phyloP scores from a whole-genome alignment of 2,113 vertebrate species.

The Dissostichus mawsoni region DNA sequence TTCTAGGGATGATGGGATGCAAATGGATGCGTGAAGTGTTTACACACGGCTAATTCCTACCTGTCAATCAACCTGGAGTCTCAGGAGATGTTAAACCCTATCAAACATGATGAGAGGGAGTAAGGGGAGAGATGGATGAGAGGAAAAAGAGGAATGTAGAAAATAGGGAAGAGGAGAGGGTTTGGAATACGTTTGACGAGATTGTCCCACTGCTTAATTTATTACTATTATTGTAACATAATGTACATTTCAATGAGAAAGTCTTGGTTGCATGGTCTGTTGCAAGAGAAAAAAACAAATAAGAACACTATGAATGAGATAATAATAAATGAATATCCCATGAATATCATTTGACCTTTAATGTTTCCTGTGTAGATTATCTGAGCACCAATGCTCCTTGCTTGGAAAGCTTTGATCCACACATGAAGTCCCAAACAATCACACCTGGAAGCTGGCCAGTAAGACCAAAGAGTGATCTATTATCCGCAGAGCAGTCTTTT shows the following conservation, averaged over 20 bases:
- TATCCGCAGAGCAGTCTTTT: neutral
- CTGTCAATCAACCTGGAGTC: slow-evolving; percentile 75
- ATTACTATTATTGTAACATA: neutral
- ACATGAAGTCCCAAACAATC: neutral
- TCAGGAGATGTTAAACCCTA: slow-evolving; percentile 53
- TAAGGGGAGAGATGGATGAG: slow-evolving; percentile 1
- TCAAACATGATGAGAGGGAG: slow-evolving; percentile 39
- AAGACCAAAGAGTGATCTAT: neutral
- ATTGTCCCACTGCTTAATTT: slow-evolving; percentile 2
- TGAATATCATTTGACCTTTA: neutral
- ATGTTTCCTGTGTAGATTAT: neutral
- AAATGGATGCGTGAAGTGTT: slow-evolving; percentile 78
- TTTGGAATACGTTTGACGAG: neutral
- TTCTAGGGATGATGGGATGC: slow-evolving; percentile 71
- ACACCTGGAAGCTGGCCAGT: neutral
- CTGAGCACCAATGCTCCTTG: neutral
- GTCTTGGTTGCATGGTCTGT: no score
- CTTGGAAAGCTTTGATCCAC: neutral
- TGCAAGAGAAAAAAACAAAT: no score
- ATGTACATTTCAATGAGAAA: neutral
- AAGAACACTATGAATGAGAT: no score
- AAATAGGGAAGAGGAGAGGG: neutral
- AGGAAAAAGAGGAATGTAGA: neutral
- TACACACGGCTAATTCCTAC: slow-evolving; percentile 79
- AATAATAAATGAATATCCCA: neutral